A percentile compares a stretch with the other conserved stretches of the same genome.
Evolutionary conservation across 2,113 vertebrate genomes (phyloP).

Genomic region (Buteo buteo): DNA sequence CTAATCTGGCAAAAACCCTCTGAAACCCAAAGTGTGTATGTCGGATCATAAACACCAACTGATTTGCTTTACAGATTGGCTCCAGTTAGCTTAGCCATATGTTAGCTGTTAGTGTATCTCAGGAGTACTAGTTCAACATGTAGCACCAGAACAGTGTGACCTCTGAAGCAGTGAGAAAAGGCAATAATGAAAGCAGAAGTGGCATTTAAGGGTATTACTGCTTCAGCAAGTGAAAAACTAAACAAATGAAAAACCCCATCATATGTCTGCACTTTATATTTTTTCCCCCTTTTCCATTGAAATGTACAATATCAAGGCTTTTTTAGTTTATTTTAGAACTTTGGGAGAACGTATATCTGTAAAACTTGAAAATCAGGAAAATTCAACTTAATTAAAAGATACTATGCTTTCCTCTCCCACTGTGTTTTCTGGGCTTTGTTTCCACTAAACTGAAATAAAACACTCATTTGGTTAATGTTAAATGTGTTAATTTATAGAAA

Average conservation of each 20-base stretch:
- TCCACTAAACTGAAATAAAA: neutral
- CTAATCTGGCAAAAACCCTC: neutral
- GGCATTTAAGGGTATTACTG: neutral
- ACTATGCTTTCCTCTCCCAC: neutral
- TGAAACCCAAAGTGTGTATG: neutral
- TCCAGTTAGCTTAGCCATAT: neutral
- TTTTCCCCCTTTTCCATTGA: neutral
- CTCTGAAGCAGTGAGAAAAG: neutral
- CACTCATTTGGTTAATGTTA: neutral
- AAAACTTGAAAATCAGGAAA: neutral
- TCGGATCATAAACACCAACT: neutral
- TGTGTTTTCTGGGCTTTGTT: neutral
- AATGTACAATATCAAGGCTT: neutral
- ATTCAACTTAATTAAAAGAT: neutral
- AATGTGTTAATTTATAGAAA: neutral
- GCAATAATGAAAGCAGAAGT: neutral
- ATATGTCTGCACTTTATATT: neutral
- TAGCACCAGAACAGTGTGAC: neutral
- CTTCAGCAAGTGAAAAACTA: neutral
- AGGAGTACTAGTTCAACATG: neutral
- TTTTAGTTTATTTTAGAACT: neutral
- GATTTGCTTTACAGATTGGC: neutral
- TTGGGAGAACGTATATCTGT: neutral
- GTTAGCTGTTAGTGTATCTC: neutral
- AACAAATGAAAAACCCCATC: accelerated